Evolutionary conservation across 2,797 vertebrate genomes (phyloP), one percentile per base, ranked within the genome.

Genomic region (Pitangus sulphuratus): DNA sequence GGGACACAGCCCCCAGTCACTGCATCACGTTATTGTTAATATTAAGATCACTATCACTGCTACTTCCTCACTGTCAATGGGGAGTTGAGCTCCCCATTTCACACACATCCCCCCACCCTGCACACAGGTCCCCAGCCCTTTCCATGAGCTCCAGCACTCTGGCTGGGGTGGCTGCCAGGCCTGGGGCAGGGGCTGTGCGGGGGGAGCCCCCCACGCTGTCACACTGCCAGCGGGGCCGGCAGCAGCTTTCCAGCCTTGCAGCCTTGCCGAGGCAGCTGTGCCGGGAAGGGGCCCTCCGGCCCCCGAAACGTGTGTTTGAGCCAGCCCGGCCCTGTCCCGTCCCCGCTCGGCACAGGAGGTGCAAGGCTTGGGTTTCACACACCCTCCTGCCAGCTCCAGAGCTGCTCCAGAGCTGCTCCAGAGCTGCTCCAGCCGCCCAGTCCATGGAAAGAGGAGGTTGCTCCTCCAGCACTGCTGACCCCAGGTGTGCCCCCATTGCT

Each of bases 231-330:
- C 16, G 0, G 47, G 71, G 68, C 81, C 65, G 2, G 71, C 72
- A 81, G 81, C 87, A 66, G 18, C 53, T 56, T 75, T 28, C 75
- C 90, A 94, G 77, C 81, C 78, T 16, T 20, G 44, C 69, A 48
- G 86, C 80, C 65, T 51, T 78, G 21, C 82, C 31, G 64, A 91
- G 91, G 94, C 96, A 94, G 96, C 94, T 93, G 93, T 61, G 4
- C 24, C 1, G 57, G 80, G 91, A 95, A 94, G 94, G 93, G 95
- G 95, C 91, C 93, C 95, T 37, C 15, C 19, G 78, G 69, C 91
- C 93, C 94, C 94, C 15, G 24, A 80, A 93, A 86, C 2, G 42
- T 4, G 8, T 48, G 53, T 6, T 56, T 5, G 18, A 89, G 85
- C 93, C 96, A 95, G 87, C 57, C 74, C 48, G 4, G 94, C 75